phyloP scores from a whole-genome alignment of 2,888 invertebrate genomes.

The Xestia xanthographa region DNA sequence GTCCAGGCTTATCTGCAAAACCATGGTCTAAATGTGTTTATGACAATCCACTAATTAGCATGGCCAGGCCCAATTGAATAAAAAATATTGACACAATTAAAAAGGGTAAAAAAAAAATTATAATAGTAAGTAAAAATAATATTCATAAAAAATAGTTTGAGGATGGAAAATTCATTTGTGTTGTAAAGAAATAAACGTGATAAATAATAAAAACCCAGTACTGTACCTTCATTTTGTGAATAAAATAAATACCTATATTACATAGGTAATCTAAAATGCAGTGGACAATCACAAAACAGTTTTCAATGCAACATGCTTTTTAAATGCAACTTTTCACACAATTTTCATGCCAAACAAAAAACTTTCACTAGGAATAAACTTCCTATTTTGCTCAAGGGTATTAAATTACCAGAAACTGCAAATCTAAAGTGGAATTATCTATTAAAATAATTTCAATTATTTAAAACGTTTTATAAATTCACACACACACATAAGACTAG shows the following conservation, averaged over 20 bases:
- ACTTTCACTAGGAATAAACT: background rate
- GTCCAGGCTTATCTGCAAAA: too few relatives aligned
- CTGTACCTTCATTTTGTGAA: slow-evolving; percentile 45
- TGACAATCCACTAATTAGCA: background rate
- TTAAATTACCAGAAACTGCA: background rate
- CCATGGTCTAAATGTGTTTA: too few relatives aligned
- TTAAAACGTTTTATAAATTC: slow-evolving; percentile 9
- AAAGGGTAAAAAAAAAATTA: background rate
- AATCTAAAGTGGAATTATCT: slow-evolving; percentile 9
- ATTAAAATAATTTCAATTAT: background rate
- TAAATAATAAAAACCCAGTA: slow-evolving; percentile 34
- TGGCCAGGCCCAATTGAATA: background rate
- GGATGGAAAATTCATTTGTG: too few relatives aligned
- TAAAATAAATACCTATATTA: slow-evolving; percentile 16
- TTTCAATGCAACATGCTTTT: slow-evolving; percentile 63
- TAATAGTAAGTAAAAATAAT: too few relatives aligned
- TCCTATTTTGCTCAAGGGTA: background rate
- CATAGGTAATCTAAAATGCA: slow-evolving; percentile 47
- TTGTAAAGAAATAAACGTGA: background rate
- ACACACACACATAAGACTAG: slow-evolving; percentile 53
- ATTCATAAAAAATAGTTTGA: too few relatives aligned
- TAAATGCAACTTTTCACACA: slow-evolving; percentile 45
- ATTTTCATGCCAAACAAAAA: slow-evolving; percentile 47
- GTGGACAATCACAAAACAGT: slow-evolving; percentile 41
- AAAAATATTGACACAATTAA: background rate